Evolutionary conservation across 2,113 vertebrate genomes (phyloP).

Genomic region (Mus spicilegus): DNA sequence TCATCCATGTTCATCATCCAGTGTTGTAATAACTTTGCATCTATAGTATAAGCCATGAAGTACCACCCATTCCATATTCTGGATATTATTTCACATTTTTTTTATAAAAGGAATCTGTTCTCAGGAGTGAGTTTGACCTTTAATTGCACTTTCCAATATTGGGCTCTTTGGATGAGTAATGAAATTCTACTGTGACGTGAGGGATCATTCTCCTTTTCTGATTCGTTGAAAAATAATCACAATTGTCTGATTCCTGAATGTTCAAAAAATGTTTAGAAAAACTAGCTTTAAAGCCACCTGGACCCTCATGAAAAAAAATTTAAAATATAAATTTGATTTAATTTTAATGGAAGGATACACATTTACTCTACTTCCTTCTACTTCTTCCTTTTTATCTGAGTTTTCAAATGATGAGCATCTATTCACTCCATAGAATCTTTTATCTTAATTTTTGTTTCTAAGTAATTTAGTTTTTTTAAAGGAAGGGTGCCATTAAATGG

Average conservation of each 20-base stretch:
- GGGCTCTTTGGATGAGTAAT: background rate
- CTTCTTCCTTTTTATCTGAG: too few relatives aligned
- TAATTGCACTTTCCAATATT: background rate
- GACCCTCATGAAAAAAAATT: background rate
- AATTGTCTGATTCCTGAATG: background rate
- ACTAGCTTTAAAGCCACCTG: background rate
- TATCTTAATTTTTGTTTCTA: background rate
- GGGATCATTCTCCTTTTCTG: background rate
- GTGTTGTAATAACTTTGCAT: conserved; percentile 6
- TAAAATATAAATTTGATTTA: conserved; percentile 22
- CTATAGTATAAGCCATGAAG: background rate
- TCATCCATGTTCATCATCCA: background rate
- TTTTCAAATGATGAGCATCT: background rate
- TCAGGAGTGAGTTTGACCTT: background rate
- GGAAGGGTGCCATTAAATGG: background rate
- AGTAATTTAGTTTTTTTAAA: background rate
- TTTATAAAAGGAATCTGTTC: background rate
- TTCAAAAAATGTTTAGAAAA: background rate
- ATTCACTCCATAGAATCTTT: background rate
- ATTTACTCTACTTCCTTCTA: background rate
- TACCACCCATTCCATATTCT: background rate
- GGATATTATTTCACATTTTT: background rate
- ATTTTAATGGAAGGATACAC: background rate
- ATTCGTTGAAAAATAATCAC: background rate
- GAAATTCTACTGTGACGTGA: background rate